These are phyloP conservation scores for Pristis pectinata DNA, from an alignment of 2,797 vertebrate species.

Conservation along the genomic window DNA sequence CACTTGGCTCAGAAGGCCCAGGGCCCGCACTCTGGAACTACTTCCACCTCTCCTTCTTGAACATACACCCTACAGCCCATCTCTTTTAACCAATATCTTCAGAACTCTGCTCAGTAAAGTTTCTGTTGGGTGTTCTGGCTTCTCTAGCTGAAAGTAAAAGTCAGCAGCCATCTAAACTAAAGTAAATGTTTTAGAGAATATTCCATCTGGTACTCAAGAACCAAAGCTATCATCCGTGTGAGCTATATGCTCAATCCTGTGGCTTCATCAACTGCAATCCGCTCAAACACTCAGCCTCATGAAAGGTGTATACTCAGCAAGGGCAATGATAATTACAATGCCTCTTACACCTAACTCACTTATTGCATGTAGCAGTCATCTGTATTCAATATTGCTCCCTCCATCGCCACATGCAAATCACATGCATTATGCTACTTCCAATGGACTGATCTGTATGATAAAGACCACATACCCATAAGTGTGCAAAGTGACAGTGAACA, in stretches of 20 bases:
- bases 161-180: background rate
- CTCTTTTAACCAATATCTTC: background rate
- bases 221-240: no score
- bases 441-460: background rate
- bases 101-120: background rate
- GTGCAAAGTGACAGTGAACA: background rate
- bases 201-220: background rate
- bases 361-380: background rate
- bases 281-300: background rate
- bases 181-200: background rate
- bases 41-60: background rate
- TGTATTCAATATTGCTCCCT: background rate
- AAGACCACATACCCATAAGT: background rate
- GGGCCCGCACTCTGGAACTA: background rate
- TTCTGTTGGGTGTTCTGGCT: background rate
- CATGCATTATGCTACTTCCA: background rate
- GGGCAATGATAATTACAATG: background rate
- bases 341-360: background rate
- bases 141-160: background rate
- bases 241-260: no score
- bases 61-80: background rate
- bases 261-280: background rate
- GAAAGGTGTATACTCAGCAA: background rate
- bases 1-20: background rate
- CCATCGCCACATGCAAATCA: background rate